These are phyloP conservation scores for Microplitis deprimator DNA, from an alignment of 2,888 invertebrate species.

Conservation along the genomic window DNA sequence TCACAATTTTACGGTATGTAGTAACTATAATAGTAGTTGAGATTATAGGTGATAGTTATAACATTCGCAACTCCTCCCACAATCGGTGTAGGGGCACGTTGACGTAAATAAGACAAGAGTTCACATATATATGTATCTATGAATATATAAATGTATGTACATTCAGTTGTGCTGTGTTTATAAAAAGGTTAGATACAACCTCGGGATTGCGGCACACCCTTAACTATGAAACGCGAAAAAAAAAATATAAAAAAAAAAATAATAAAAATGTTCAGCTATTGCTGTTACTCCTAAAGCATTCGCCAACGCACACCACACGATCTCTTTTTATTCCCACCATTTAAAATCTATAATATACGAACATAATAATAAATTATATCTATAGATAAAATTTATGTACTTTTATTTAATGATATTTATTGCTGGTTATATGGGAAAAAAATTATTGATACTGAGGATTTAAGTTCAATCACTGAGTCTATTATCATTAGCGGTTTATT, in stretches of 20 bases:
- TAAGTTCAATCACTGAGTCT: slow-evolving; percentile 13
- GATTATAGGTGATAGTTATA: slow-evolving; percentile 10
- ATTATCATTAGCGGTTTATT: slow-evolving; percentile 14
- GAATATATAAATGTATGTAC: not conserved
- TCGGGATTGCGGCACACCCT: slow-evolving; percentile 51
- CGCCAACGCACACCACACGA: slow-evolving; percentile 35
- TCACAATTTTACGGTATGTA: not conserved
- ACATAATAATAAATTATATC: not conserved
- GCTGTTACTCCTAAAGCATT: slow-evolving; percentile 26
- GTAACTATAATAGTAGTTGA: not conserved
- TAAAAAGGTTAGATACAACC: slow-evolving; percentile 59
- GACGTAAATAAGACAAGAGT: not conserved
- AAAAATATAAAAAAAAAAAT: not conserved
- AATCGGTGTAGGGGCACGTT: slow-evolving; percentile 8
- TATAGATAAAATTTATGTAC: not conserved
- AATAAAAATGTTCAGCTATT: slow-evolving; percentile 27
- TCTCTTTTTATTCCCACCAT: slow-evolving; percentile 13
- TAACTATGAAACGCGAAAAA: slow-evolving; percentile 20
- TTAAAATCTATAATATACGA: not conserved
- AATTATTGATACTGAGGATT: slow-evolving; percentile 29
- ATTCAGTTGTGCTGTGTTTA: slow-evolving; percentile 17
- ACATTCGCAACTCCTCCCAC: slow-evolving; percentile 32
- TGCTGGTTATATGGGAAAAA: slow-evolving; percentile 14
- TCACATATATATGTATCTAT: not conserved
- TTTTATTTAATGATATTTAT: slow-evolving; percentile 10